Evolutionary conservation across 2,113 vertebrate species (phyloP), one percentile per base, ranked within the genome.

Genomic region (Alosa alosa): DNA sequence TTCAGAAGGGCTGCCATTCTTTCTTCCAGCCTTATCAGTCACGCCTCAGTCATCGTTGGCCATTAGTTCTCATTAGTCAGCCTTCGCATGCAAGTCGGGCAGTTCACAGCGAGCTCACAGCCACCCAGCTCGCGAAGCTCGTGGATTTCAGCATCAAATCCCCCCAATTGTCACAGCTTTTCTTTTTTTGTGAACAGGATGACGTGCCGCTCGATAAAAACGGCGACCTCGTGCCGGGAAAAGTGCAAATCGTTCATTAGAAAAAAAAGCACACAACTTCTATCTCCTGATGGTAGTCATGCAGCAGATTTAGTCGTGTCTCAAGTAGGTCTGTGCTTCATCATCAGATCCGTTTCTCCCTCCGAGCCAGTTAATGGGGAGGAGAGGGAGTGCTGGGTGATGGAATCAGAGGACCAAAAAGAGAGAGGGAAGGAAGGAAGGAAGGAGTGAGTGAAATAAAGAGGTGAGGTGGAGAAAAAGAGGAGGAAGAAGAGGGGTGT

Each of bases 191-290:
- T 17, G 11, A 78, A 39, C 31, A 78, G 72, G 72, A 36, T 78
- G 31, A 78, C 31, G 31, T 36, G n/a, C 25, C 25, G 5, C n/a
- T n/a, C 55, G 11, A 52, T 50, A 20, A 55, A 55, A 55, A 55
- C 20, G 18, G 64, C 25, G n/a, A 11, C 64, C n/a, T 25, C 31
- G 72, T 78, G 72, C 31, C 15, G 72, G 36, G 64, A 5, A 78
- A 78, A 78, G 72, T 78, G 72, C 72, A 78, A 78, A 78, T 78
- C 13, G 31, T 78, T 78, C 72, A 0, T 78, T 78, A 78, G 72
- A 78, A 36, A 78, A 47, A 36, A 15, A 75, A 75, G 31, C 72
- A 2, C 72, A 78, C 36, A 39, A 36, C 18, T 36, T 39, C 13
- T 78, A 39, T 78, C 72, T 39, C 31, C 72, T 36, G 36, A 13